Evolutionary conservation across 2,113 vertebrate genomes (phyloP), one percentile per base, ranked within the genome.

Genomic region (Eubucco bourcierii): DNA sequence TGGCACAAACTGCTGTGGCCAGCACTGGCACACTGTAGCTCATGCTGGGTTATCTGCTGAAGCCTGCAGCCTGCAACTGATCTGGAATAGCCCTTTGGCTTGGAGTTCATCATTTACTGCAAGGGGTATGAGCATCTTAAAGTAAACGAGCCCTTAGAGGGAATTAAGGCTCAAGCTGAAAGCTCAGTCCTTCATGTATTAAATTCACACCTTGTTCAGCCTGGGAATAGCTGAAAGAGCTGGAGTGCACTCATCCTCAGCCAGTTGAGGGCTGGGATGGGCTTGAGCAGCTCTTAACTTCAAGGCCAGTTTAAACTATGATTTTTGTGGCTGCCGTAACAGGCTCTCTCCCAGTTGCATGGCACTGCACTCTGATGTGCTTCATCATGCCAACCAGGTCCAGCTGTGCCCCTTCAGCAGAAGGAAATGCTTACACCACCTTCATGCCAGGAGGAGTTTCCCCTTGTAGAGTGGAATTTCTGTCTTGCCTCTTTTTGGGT

Each of bases 11-110:
- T 76, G 78, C 34, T 55, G 59, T 17, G 55, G 65, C 70, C 58
- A 78, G 58, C n/a, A 11, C 25, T 25, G 70, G 39, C 33, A 31
- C 2, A 0, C 1, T 7, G 19, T 2, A 12, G 17, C 46, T 78
- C 2, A 0, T 20, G 34, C 53, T 44, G 59, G 5, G 37, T 47
- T 59, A 81, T 47, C 31, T 0, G 0, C 77, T 34, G 29, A 19
- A 68, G 21, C 29, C 55, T 68, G 20, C 39, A 66, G 47, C 73
- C 34, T 47, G 33, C 31, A 80, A 4, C 52, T 67, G 27, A 44
- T 56, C 61, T 52, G 65, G 60, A 71, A 56, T 0, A 84, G 41
- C 66, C 81, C 66, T 53, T 67, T 60, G 58, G 12, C 66, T 87
- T 58, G 53, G 31, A 84, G 80, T 31, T 86, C 50, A 41, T 23